Percentiles rank a stretch among this genome's conserved stretches.
These are phyloP conservation scores for Phragmatobia fuliginosa DNA, from an alignment of 2,888 invertebrate species.

Conservation along the genomic window DNA sequence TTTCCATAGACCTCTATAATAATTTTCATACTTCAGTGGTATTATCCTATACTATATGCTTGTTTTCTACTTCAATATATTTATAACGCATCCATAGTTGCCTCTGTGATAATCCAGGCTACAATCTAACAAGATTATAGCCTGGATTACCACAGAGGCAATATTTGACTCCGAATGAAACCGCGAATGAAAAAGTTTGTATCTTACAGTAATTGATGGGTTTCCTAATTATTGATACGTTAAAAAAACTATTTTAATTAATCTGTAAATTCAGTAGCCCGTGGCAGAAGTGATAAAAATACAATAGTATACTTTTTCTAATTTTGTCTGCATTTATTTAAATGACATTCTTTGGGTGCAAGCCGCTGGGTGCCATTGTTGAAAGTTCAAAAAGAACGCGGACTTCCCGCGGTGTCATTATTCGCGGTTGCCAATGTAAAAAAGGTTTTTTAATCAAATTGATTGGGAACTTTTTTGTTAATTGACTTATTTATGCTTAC, in stretches of 20 bases:
- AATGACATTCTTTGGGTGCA: conserved; percentile 80
- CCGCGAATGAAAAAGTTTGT: no score
- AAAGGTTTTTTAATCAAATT: conserved; percentile 72
- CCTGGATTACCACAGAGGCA: no score
- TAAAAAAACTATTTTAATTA: conserved; percentile 27
- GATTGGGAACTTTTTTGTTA: conserved; percentile 65
- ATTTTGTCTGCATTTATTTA: conserved; percentile 68
- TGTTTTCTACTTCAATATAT: no score
- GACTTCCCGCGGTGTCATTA: conserved; percentile 80
- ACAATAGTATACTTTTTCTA: conserved; percentile 54
- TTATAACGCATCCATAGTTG: no score
- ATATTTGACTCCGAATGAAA: background rate
- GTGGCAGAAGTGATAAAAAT: conserved; percentile 60
- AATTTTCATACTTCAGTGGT: no score
- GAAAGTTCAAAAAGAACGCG: conserved; percentile 77
- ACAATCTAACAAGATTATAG: no score
- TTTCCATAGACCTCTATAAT: no score
- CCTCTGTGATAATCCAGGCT: no score
- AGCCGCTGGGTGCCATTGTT: conserved; percentile 81
- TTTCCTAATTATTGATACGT: background rate
- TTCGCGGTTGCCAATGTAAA: conserved; percentile 80
- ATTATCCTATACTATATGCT: no score
- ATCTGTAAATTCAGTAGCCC: conserved; percentile 74
- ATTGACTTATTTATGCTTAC: conserved; percentile 55
- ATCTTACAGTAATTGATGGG: background rate